Evolutionary conservation across 2,888 invertebrate species (phyloP).

Genomic region (Rhagium mordax): DNA sequence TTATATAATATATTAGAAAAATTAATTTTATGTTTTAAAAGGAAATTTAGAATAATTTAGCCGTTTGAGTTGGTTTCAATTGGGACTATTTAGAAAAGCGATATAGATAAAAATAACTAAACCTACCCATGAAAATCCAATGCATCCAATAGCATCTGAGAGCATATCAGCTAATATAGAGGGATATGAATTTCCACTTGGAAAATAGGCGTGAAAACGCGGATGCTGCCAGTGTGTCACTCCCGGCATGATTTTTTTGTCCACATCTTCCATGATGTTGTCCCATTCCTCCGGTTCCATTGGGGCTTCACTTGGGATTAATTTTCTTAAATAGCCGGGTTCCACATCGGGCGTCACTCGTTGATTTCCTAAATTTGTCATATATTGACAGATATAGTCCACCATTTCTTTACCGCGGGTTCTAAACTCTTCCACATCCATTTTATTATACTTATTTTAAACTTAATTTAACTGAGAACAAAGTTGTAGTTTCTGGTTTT

Average conservation of each 20-base stretch:
- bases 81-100: too few species aligned
- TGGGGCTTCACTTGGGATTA: slow-evolving; percentile 88
- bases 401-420: slow-evolving; percentile 93
- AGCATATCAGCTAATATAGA: slow-evolving; percentile 98
- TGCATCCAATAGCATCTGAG: slow-evolving; percentile 95
- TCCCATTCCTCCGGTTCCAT: slow-evolving; percentile 89
- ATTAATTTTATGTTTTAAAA: too few species aligned
- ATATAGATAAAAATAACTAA: not conserved
- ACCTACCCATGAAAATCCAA: slow-evolving; percentile 98
- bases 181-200: slow-evolving; percentile 96
- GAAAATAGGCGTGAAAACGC: slow-evolving; percentile 98
- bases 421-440: slow-evolving; percentile 93
- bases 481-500: not conserved
- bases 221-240: slow-evolving; percentile 99
- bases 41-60: too few species aligned
- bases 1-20: too few species aligned
- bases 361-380: slow-evolving; percentile 84
- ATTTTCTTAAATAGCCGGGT: slow-evolving; percentile 88
- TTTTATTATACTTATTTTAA: slow-evolving; percentile 36
- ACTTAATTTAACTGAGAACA: slow-evolving; percentile 5
- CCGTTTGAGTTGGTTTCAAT: too few species aligned
- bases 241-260: slow-evolving; percentile 94
- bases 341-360: slow-evolving; percentile 92
- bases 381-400: slow-evolving; percentile 94
- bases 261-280: slow-evolving; percentile 90